These are phyloP conservation scores for Scortum barcoo DNA, from an alignment of 2,113 vertebrate genomes.

Conservation along the genomic window DNA sequence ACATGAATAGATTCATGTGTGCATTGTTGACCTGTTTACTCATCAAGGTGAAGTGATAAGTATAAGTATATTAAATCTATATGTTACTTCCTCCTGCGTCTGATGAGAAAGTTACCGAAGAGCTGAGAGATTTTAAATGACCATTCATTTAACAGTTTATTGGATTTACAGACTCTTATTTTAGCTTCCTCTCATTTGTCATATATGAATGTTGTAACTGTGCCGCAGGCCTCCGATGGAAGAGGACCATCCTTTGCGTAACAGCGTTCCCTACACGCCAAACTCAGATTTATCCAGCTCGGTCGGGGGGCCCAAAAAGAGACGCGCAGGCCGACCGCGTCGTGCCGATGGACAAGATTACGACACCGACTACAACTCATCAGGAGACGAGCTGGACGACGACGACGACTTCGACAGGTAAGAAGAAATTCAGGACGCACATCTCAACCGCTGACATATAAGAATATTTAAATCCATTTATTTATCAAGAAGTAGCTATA, in stretches of 20 bases:
- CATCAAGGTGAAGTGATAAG: not conserved
- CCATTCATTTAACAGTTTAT: too few species aligned
- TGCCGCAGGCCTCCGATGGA: conserved; percentile 54
- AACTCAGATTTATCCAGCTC: conserved; percentile 81
- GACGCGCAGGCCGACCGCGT: conserved; percentile 67
- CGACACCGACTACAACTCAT: conserved; percentile 89
- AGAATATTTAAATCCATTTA: not conserved
- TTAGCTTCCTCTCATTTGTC: not conserved
- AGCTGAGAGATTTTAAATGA: not conserved
- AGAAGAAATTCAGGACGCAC: not conserved
- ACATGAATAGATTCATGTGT: not conserved
- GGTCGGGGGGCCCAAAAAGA: conserved; percentile 73
- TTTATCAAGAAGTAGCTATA: not conserved
- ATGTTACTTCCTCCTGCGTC: conserved; percentile 6
- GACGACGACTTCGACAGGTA: conserved; percentile 90
- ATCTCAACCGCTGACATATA: not conserved
- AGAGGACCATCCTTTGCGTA: conserved; percentile 40
- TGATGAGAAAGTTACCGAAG: not conserved
- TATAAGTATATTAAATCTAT: not conserved
- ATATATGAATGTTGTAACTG: not conserved
- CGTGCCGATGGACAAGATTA: conserved; percentile 80
- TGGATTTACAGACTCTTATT: not conserved
- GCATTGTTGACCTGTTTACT: not conserved
- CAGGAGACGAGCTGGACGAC: conserved; percentile 92
- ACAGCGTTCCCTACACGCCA: conserved; percentile 65